phyloP scores from a whole-genome alignment of 2,888 invertebrate species.

The Phania funesta region DNA sequence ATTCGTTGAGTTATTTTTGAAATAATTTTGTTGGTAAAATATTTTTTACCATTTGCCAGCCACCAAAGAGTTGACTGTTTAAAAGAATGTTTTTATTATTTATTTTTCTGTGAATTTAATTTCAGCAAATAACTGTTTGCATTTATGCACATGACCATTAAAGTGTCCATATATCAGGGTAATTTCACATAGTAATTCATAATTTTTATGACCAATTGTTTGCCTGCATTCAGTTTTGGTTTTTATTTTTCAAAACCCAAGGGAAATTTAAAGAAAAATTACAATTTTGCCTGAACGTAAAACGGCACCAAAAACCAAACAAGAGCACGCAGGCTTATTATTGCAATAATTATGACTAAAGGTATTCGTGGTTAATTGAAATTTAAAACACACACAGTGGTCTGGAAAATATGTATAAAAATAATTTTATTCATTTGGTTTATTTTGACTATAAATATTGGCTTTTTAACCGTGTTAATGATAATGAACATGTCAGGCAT shows the following conservation, averaged over 20 bases:
- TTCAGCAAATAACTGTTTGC: neutral
- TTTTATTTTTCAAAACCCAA: neutral
- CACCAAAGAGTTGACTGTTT: constrained; percentile 18
- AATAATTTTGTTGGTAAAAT: neutral
- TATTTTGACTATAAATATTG: constrained; percentile 38
- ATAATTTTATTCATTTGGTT: constrained; percentile 31
- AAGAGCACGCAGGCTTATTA: constrained; percentile 19
- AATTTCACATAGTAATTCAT: constrained; percentile 51
- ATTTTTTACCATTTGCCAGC: neutral
- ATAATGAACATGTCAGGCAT: constrained; percentile 59
- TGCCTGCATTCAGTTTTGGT: constrained; percentile 26
- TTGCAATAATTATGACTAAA: constrained; percentile 38
- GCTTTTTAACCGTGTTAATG: constrained; percentile 53
- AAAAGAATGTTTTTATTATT: neutral
- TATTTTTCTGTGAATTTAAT: constrained; percentile 22
- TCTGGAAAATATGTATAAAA: neutral
- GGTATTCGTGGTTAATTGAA: constrained; percentile 36
- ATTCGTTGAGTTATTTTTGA: constrained; percentile 28
- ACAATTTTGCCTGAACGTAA: neutral
- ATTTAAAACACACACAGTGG: constrained; percentile 18
- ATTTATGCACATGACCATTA: constrained; percentile 23
- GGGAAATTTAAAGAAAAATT: neutral
- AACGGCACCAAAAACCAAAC: no score
- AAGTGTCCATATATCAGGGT: neutral
- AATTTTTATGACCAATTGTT: constrained; percentile 59